Evolutionary conservation across 2,113 vertebrate species (phyloP), one percentile per base, ranked within the genome.

Genomic region (Aspiorhynchus laticeps): DNA sequence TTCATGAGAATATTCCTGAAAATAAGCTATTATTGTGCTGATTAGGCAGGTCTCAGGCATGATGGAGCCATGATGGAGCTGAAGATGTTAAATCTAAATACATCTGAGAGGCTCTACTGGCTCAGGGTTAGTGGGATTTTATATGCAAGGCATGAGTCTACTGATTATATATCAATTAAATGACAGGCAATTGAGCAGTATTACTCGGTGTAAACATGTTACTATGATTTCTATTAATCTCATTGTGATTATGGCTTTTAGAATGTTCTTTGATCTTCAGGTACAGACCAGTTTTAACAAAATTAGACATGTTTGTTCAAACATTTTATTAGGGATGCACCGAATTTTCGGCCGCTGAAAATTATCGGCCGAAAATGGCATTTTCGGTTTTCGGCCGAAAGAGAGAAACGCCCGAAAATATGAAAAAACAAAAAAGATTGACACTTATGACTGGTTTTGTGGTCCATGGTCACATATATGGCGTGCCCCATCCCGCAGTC

Each of bases 1-100:
- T 83, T 51, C 26, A 71, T 82, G 59, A n/a, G 43, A 51, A 71
- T 71, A 83, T 83, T 83, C 43, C 51, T 21, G 43, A 83, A 81
- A 63, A 56, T 61, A 36, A 69, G 63, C 61, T 83, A 21, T 46
- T 31, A 48, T 33, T 83, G 36, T 51, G n/a, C 11, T 71, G 43
- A 71, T 26, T 24, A 31, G 41, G 65, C 9, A 1, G n/a, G n/a
- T 65, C n/a, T 81, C 38, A 83, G 61, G 36, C 65, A 71, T 69
- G n/a, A 83, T 48, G 10, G 26, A 83, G 8, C 80, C 65, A 71
- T 69, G n/a, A 83, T 48, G 10, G 26, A 83, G 8, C 80, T 71
- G 81, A 65, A 28, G 12, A n/a, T 41, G 79, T 43, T 81, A 65
- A 38, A 43, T 12, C 56, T 65, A 43, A 43, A 24, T 83, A 67